Conservation (phyloP, 2,113 vertebrate species). For the Ahaetulla prasina region DNA sequence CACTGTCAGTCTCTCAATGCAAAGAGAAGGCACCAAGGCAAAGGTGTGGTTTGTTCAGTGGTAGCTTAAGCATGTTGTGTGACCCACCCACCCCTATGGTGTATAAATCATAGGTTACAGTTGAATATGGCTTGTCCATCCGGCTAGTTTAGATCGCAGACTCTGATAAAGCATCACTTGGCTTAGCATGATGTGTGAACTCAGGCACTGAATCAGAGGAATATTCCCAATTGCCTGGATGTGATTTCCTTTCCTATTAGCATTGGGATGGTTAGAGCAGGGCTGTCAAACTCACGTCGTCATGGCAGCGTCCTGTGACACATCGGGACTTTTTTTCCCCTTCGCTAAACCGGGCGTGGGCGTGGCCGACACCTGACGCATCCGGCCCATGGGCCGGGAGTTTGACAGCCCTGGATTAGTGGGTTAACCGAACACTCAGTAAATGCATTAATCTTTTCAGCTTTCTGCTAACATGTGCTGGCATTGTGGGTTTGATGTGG, state of each 20-base stretch:
- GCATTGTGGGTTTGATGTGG: background rate
- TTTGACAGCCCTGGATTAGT: too few species aligned
- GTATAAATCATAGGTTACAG: background rate
- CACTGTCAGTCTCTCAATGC: background rate
- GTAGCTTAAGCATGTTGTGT: background rate
- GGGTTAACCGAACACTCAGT: background rate
- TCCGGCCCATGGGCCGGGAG: too few species aligned
- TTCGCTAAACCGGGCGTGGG: too few species aligned
- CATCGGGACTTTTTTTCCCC: too few species aligned
- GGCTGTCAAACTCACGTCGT: too few species aligned
- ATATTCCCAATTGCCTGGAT: background rate
- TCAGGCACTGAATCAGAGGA: background rate
- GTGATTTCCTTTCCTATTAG: background rate
- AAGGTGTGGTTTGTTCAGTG: background rate
- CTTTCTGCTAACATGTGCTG: background rate
- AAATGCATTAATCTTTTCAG: background rate
- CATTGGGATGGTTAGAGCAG: background rate
- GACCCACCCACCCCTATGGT: background rate
- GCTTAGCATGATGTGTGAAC: background rate
- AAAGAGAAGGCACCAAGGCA: background rate
- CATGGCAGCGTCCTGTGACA: too few species aligned
- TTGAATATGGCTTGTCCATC: background rate
- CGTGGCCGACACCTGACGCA: too few species aligned
- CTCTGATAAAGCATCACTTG: background rate
- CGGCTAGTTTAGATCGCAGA: background rate